Base-by-base conservation (phyloP, 1,140 invertebrate genomes). In the Drosophila malerkotliana region DNA sequence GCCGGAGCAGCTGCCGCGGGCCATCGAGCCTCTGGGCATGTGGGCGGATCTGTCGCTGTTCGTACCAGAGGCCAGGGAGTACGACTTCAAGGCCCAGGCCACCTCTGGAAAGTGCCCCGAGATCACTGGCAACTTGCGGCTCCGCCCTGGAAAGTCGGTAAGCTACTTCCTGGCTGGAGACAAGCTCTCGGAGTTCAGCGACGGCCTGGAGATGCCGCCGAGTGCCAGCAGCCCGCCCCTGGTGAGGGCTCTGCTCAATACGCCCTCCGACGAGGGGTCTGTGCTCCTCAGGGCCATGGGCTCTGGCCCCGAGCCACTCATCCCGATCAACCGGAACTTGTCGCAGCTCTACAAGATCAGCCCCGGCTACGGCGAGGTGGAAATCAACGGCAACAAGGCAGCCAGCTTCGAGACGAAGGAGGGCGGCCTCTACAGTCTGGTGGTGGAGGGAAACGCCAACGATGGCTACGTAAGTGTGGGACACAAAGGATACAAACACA, bases 401-500 rank as follows among this genome's bases (percentile, higher is more conserved):
- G 44, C 69, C 0, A 74, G 91, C 1, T 75, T 93, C 7, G 48
- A 69, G 0, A 66, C 94, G 2, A 91, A 92, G 41, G 90, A 92
- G n/a, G 94, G 94, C 0, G 94, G 94, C 14, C 93, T 95, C 12
- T 95, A 94, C 60, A 93, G 93, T 1, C 62, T 95, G 2, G 15
- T 94, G 10, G 91, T 93, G 39, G 81, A 92, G 39, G 74, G 92
- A n/a, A 91, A 90, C 97, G 37, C 92, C 96, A 2, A 95, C 97
- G 52, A 62, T 18, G 82, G 82, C 3, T 88, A 87, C 28, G 44
- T 47, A 21, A 47, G 44, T 47, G 44, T 10, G 3, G 2, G 7
- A 3, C 24, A 2, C 8, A 44, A 63, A 73, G 15, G 73, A 15
- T 12, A 24, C 5, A 14, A 26, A 49, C 14, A 14, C 15, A 44